Evolutionary conservation across 2,888 invertebrate genomes (phyloP).

Genomic region (Tuta absoluta): DNA sequence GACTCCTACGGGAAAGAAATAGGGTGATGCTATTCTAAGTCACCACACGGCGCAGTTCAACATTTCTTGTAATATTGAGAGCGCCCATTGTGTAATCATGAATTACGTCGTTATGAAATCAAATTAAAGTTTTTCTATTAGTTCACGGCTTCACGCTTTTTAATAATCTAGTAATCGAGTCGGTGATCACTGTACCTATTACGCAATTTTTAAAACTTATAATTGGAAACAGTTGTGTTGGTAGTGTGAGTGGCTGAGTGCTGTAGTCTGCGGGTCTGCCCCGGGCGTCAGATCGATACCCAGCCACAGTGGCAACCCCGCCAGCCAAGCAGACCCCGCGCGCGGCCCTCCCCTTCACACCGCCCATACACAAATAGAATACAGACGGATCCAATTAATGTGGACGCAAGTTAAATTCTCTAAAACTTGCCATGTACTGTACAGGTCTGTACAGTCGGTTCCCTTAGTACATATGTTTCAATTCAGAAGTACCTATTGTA

Average conservation of each 20-base stretch:
- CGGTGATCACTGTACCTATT: background rate
- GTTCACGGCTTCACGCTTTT: background rate
- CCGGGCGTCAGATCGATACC: constrained; percentile 56
- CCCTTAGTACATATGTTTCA: background rate
- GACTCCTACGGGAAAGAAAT: too few species aligned
- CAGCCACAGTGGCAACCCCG: constrained; percentile 54
- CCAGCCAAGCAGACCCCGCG: constrained; percentile 52
- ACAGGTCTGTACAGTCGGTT: background rate
- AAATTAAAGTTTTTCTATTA: constrained; percentile 1
- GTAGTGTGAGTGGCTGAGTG: constrained; percentile 40
- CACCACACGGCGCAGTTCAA: too few species aligned
- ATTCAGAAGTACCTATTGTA: too few species aligned
- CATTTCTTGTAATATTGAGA: background rate
- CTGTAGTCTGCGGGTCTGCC: constrained; percentile 56
- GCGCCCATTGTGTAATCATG: background rate
- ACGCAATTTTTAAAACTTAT: constrained; percentile 1
- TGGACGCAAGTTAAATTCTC: constrained; percentile 26
- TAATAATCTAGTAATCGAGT: background rate
- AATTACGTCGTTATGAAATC: constrained; percentile 7
- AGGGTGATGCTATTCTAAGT: too few species aligned
- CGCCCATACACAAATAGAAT: constrained; percentile 26
- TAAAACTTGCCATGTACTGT: constrained; percentile 11
- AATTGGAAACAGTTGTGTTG: constrained; percentile 28
- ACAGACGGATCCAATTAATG: constrained; percentile 29
- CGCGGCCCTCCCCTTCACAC: constrained; percentile 41